Base-by-base conservation (phyloP, 2,888 invertebrate genomes). In the Coelopa pilipes region DNA sequence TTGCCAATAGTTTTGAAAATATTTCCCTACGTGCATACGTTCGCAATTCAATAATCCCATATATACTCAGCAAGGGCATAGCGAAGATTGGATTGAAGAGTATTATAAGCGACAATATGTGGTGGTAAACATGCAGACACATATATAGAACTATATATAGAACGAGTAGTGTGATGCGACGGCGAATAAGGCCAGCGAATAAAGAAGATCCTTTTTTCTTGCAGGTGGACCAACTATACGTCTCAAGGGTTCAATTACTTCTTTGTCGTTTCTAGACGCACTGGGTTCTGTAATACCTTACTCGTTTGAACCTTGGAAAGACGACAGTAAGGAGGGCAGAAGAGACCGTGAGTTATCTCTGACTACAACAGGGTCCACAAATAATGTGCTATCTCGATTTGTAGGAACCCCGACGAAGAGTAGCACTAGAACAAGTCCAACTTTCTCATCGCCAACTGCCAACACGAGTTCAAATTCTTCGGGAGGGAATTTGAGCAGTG, bases 211-310 rank as follows among this genome's bases (percentile, higher is more conserved):
- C 9, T 17, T 72, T 66, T 62, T 88, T 89, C 21, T 79, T 79
- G 0, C 89, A 93, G 99, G 98, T 85, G 98, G 97, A 82, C 96
- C 97, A 81, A 93, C 98, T 87, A 97, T 98, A 90, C 93, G 97
- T 89, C 90, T 99, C 89, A 98, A 97, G 89, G 99, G 98, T 83
- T 93, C 96, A 86, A 96, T 99, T 85, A 89, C 98, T 83, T 92
- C 94, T 79, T 95, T 98, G 92, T 95, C 96, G 79, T 99, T 99
- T 90, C 90, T 99, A 87, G 98, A 99, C 90, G 95, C 95, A 87
- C 95, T 94, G 85, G 98, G 98, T 85, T 93, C 94, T 85, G 91
- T 98, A 81, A 94, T 98, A 85, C 95, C 96, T 76, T 94, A 94
- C 85, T 93, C 95, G 60, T 95, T 92, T 85, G 98, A 98, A 88